Evolutionary conservation across 2,113 vertebrate species (phyloP).

Genomic region (Poecilia latipinna): DNA sequence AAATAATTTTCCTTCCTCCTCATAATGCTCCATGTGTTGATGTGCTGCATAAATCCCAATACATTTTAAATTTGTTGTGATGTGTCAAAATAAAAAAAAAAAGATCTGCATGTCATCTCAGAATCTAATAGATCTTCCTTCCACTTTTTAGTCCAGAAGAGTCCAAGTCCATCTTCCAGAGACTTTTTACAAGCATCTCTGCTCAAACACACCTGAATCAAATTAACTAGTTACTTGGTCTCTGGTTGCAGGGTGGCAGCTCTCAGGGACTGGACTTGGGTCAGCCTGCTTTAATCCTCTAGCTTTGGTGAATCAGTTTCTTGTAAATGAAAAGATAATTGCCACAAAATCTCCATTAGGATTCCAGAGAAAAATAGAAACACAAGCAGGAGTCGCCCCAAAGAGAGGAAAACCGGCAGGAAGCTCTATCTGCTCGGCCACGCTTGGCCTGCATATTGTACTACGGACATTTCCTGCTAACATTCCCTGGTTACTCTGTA

Average conservation of each 20-base stretch:
- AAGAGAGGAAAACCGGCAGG: conserved; percentile 52
- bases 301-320: not conserved
- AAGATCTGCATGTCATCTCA: too few relatives aligned
- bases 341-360: not conserved
- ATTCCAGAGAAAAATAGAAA: conserved; percentile 39
- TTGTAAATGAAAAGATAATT: conserved; percentile 1
- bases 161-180: too few relatives aligned
- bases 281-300: not conserved
- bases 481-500: conserved; percentile 71
- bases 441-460: conserved; percentile 59
- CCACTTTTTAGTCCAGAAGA: not conserved
- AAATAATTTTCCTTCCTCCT: not conserved
- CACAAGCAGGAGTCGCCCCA: conserved; percentile 38
- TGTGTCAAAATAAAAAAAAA: too few relatives aligned
- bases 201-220: too few relatives aligned
- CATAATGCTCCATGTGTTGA: too few relatives aligned
- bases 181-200: too few relatives aligned
- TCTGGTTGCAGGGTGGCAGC: too few relatives aligned
- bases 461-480: conserved; percentile 71
- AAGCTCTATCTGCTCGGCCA: conserved; percentile 51
- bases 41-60: too few relatives aligned
- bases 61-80: too few relatives aligned
- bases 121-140: not conserved
- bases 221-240: too few relatives aligned
- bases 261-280: too few relatives aligned